phyloP scores from a whole-genome alignment of 2,888 invertebrate species.

The Agrenia bidenticulata region DNA sequence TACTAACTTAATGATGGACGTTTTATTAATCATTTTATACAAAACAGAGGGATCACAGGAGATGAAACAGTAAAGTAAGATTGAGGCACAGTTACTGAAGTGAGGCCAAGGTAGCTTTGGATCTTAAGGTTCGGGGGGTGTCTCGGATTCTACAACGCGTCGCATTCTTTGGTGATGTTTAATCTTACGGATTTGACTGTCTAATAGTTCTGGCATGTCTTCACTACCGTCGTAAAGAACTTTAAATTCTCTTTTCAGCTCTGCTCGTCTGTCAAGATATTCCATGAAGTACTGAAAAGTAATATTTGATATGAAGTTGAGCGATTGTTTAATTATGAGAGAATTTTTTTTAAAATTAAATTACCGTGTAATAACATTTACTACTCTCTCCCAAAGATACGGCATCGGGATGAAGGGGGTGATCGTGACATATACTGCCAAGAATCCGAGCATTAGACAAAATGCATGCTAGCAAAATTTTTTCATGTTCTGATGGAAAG shows the following conservation, averaged over 20 bases:
- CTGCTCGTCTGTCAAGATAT: conserved; percentile 44
- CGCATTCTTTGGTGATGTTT: conserved; percentile 29
- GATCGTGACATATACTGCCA: conserved; percentile 50
- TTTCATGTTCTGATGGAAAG: conserved; percentile 48
- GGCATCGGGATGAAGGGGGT: conserved; percentile 50
- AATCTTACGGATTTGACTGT: conserved; percentile 49
- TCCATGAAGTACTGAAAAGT: conserved; percentile 44
- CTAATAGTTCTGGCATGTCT: conserved; percentile 50
- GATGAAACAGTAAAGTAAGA: no score
- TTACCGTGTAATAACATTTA: conserved; percentile 47
- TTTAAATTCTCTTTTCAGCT: conserved; percentile 46
- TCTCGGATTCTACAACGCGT: no score
- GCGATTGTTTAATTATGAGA: neutral
- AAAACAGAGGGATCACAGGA: no score
- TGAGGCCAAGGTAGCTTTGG: no score
- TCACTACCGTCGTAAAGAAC: conserved; percentile 48
- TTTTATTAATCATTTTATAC: no score
- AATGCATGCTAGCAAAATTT: conserved; percentile 45
- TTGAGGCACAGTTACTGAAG: no score
- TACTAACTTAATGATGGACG: no score
- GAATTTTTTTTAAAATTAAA: neutral
- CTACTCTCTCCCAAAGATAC: conserved; percentile 47
- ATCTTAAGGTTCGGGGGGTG: no score
- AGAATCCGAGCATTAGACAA: conserved; percentile 48
- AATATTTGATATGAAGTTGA: neutral